Conservation (phyloP, 2,888 invertebrate genomes). For the Pherbina coryleti region DNA sequence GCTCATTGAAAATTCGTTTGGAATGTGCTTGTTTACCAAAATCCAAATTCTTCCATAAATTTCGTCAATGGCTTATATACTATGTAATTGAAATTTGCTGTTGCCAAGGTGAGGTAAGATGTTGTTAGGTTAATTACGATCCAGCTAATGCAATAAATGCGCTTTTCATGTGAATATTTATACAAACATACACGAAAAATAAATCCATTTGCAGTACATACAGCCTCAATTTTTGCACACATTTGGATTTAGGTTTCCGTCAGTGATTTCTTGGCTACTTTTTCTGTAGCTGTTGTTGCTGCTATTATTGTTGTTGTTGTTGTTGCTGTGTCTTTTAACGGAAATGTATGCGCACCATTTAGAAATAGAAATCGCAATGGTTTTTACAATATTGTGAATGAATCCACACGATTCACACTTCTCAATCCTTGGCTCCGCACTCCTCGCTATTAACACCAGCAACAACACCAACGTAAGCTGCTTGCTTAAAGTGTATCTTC, state of each 20-base stretch:
- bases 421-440: neutral
- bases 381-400: slow-evolving; percentile 41
- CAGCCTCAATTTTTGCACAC: slow-evolving; percentile 19
- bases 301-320: slow-evolving; percentile 5
- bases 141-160: neutral
- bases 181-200: slow-evolving; percentile 1
- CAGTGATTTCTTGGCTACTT: slow-evolving; percentile 18
- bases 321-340: slow-evolving; percentile 39
- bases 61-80: neutral
- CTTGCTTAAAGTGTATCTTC: neutral
- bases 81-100: slow-evolving; percentile 9
- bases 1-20: neutral
- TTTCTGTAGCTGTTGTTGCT: neutral
- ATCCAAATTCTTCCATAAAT: neutral
- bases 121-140: too few species aligned
- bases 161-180: neutral
- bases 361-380: slow-evolving; percentile 46
- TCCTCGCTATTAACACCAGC: neutral
- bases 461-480: neutral
- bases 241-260: slow-evolving; percentile 43
- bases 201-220: slow-evolving; percentile 20
- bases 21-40: slow-evolving; percentile 29
- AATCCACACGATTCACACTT: slow-evolving; percentile 23
- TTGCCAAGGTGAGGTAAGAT: neutral
- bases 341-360: slow-evolving; percentile 46